These are phyloP conservation scores for Mustela nigripes DNA, from an alignment of 2,113 vertebrate genomes.

Conservation along the genomic window DNA sequence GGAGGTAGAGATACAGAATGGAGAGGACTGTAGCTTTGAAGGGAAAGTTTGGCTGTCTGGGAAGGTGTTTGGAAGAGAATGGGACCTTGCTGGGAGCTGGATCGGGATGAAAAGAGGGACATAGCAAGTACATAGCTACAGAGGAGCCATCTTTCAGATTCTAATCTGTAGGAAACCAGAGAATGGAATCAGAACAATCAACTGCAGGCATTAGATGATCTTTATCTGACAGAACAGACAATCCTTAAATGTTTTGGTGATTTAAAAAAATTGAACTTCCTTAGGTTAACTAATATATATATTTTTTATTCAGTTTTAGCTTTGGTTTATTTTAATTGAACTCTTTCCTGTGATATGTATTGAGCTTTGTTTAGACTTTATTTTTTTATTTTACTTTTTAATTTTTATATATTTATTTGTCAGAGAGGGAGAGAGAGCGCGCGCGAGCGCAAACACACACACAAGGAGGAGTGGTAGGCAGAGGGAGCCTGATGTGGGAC, in stretches of 20 bases:
- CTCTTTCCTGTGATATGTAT: background rate
- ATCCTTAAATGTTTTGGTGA: background rate
- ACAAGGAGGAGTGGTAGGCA: no score
- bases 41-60: background rate
- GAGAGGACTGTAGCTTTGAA: background rate
- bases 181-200: background rate
- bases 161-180: background rate
- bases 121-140: background rate
- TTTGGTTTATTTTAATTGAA: slow-evolving; percentile 62
- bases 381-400: background rate
- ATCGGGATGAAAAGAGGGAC: background rate
- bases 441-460: no score
- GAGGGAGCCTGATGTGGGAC: background rate
- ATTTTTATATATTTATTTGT: no score
- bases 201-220: background rate
- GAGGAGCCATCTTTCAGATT: background rate
- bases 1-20: background rate
- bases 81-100: background rate
- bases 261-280: background rate
- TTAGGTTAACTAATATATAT: background rate
- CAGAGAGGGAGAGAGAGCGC: no score
- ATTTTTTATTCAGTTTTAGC: slow-evolving; percentile 31
- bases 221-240: background rate
- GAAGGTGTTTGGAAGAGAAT: background rate
- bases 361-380: slow-evolving; percentile 54